phyloP scores from a whole-genome alignment of 2,797 vertebrate species.

The Centroberyx gerrardi region DNA sequence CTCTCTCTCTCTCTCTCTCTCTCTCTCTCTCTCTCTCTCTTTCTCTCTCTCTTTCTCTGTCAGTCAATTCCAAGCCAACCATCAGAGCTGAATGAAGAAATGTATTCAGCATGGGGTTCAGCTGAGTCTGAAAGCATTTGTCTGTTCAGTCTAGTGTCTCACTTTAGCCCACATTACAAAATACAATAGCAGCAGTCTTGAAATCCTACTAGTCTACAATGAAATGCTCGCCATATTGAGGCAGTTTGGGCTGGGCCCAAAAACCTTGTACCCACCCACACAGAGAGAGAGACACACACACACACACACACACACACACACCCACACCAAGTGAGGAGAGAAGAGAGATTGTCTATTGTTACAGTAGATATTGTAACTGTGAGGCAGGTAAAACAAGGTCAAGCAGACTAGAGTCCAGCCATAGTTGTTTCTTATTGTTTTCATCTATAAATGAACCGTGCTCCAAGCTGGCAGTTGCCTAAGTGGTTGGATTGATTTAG shows the following conservation, averaged over 20 bases:
- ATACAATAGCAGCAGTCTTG: constrained; percentile 42
- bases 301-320: constrained; percentile 7
- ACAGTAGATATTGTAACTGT: constrained; percentile 19
- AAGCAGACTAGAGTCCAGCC: constrained; percentile 25
- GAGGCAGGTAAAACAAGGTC: neutral
- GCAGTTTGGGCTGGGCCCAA: constrained; percentile 73
- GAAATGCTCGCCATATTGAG: neutral
- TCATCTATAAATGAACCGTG: constrained; percentile 47
- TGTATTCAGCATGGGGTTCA: constrained; percentile 20
- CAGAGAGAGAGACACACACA: neutral
- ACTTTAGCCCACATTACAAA: constrained; percentile 16
- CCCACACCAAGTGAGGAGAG: too few species aligned
- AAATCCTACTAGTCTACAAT: constrained; percentile 20
- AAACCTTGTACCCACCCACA: neutral
- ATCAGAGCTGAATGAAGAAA: constrained; percentile 83
- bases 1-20: constrained; percentile 8
- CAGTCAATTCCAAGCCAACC: constrained; percentile 59
- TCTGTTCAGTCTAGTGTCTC: constrained; percentile 20
- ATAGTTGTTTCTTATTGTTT: constrained; percentile 1
- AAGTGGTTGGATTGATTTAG: constrained; percentile 22
- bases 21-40: constrained; percentile 50
- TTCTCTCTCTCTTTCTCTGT: constrained; percentile 40
- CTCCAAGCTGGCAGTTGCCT: constrained; percentile 15
- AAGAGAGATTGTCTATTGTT: constrained; percentile 21
- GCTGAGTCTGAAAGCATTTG: constrained; percentile 16